These are phyloP conservation scores for Acleris holmiana DNA, from an alignment of 2,888 invertebrate species.

Conservation along the genomic window DNA sequence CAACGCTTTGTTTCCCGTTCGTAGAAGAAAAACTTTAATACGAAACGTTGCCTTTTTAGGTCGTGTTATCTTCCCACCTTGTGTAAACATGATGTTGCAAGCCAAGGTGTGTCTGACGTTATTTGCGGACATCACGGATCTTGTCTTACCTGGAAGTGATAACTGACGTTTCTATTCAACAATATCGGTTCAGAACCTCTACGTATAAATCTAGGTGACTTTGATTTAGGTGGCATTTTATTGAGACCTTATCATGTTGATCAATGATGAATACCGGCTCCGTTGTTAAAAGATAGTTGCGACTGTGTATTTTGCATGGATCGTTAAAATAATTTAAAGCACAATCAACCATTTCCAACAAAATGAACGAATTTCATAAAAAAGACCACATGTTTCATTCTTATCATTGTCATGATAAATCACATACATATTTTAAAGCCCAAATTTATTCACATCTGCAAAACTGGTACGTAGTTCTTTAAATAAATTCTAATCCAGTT, in stretches of 20 bases:
- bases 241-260: too few relatives aligned
- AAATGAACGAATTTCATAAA: too few relatives aligned
- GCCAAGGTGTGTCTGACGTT: conserved; percentile 57
- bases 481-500: too few relatives aligned
- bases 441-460: conserved; percentile 1
- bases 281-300: too few relatives aligned
- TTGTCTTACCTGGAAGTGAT: conserved; percentile 44
- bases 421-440: conserved; percentile 10
- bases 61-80: conserved; percentile 46
- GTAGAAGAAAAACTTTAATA: not conserved
- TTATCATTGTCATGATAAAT: conserved; percentile 22
- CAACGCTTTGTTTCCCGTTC: conserved; percentile 6
- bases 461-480: not conserved
- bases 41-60: conserved; percentile 4
- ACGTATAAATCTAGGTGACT: too few relatives aligned
- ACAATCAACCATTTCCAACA: too few relatives aligned
- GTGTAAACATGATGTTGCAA: conserved; percentile 55
- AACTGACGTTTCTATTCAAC: too few relatives aligned
- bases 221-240: too few relatives aligned
- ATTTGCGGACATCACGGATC: conserved; percentile 50
- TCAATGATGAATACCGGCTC: too few relatives aligned
- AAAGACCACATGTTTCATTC: not conserved
- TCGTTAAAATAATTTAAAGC: too few relatives aligned
- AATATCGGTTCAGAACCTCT: too few relatives aligned
- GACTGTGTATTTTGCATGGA: too few relatives aligned